Percentiles rank a stretch among this genome's conserved stretches.
Evolutionary conservation across 2,888 invertebrate genomes (phyloP).

Genomic region (Blastobasis lacticolella): DNA sequence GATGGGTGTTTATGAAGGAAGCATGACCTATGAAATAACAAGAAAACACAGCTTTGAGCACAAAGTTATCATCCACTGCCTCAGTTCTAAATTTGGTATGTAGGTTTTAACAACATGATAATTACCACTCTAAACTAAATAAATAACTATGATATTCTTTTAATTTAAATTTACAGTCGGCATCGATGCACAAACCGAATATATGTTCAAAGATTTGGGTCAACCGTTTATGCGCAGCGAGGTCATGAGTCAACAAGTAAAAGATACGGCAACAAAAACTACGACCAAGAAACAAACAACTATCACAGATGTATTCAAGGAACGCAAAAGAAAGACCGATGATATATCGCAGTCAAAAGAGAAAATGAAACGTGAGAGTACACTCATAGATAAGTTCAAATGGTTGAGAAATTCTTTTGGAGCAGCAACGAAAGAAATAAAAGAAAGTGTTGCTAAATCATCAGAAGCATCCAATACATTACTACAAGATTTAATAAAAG

Average conservation of each 20-base stretch:
- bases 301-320: conserved; percentile 37
- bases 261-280: conserved; percentile 7
- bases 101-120: conserved; percentile 4
- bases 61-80: conserved; percentile 67
- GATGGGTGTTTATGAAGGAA: conserved; percentile 54
- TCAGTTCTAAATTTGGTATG: conserved; percentile 75
- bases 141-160: neutral
- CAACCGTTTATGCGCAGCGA: conserved; percentile 7
- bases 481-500: conserved; percentile 13
- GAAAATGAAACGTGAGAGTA: conserved; percentile 49
- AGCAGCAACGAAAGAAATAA: conserved; percentile 31
- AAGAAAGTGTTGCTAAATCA: conserved; percentile 23
- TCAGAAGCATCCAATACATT: conserved; percentile 21
- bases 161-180: conserved; percentile 56
- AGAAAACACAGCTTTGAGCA: conserved; percentile 51
- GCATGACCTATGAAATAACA: conserved; percentile 51
- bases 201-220: conserved; percentile 37
- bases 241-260: neutral
- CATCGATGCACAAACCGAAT: conserved; percentile 58
- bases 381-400: conserved; percentile 41
- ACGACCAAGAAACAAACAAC: conserved; percentile 24
- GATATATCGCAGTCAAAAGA: conserved; percentile 38
- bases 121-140: neutral
- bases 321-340: conserved; percentile 43
- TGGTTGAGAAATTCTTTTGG: conserved; percentile 42